Evolutionary conservation across 2,888 invertebrate species (phyloP).

Genomic region (Mythimna ferrago): DNA sequence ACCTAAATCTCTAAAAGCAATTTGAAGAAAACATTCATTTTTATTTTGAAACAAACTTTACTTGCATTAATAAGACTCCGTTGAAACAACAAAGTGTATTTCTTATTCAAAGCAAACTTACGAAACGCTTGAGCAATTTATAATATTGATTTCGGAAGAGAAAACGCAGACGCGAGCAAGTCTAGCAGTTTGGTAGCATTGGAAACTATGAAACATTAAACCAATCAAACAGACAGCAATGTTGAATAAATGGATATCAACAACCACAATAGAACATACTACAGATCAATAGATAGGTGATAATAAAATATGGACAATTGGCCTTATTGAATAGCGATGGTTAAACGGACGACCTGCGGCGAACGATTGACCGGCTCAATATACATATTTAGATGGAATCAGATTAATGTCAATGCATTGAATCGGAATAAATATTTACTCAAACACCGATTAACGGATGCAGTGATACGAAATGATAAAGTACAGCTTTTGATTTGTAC

Average conservation of each 20-base stretch:
- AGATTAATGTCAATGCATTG: slow-evolving; percentile 19
- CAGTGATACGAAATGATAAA: neutral
- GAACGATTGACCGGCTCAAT: slow-evolving; percentile 40
- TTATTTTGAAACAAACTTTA: neutral
- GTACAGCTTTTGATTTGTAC: neutral
- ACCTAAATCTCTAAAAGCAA: neutral
- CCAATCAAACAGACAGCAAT: slow-evolving; percentile 34
- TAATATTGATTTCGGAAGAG: slow-evolving; percentile 4
- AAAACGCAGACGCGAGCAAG: neutral
- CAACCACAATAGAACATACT: slow-evolving; percentile 40
- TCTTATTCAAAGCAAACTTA: neutral
- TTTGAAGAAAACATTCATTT: slow-evolving; percentile 3
- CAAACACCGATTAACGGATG: slow-evolving; percentile 10
- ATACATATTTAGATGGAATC: slow-evolving; percentile 53
- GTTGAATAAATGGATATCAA: slow-evolving; percentile 49
- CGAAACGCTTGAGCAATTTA: neutral
- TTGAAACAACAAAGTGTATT: neutral
- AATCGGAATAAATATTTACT: slow-evolving; percentile 39
- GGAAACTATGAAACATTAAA: slow-evolving; percentile 11
- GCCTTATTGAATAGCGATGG: slow-evolving; percentile 38
- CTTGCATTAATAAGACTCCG: neutral
- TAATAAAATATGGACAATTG: slow-evolving; percentile 59
- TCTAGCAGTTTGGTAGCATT: neutral
- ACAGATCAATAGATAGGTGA: slow-evolving; percentile 60
- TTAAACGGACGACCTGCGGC: slow-evolving; percentile 54